Evolutionary conservation across 2,888 invertebrate genomes (phyloP).

Genomic region (Cheilosia pagana): DNA sequence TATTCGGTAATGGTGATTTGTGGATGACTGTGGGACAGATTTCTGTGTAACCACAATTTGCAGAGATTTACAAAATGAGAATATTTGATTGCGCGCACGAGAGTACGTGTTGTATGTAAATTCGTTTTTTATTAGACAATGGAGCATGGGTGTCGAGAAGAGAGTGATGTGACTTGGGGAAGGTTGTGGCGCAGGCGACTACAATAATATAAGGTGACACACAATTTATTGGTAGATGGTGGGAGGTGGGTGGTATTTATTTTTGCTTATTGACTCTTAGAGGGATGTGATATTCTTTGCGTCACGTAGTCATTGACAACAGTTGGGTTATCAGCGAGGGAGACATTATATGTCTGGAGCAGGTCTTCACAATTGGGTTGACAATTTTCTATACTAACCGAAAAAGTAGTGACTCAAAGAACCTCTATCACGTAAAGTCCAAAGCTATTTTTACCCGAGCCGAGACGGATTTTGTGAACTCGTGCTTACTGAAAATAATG

Average conservation of each 20-base stretch:
- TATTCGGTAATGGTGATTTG: slow-evolving; percentile 71
- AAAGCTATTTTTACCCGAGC: no score
- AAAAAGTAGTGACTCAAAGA: no score
- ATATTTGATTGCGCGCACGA: slow-evolving; percentile 41
- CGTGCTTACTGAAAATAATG: no score
- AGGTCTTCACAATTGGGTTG: no score
- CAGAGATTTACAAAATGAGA: slow-evolving; percentile 50
- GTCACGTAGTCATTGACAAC: no score
- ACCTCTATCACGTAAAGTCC: no score
- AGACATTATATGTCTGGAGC: no score
- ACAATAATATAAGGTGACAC: not conserved
- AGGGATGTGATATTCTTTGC: no score
- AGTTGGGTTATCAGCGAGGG: no score
- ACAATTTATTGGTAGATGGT: not conserved
- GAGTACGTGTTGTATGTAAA: slow-evolving; percentile 58
- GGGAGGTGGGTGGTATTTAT: not conserved
- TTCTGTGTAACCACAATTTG: slow-evolving; percentile 64
- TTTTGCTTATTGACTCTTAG: no score
- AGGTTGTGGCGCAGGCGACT: not conserved
- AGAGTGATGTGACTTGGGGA: not conserved
- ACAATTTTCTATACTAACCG: no score
- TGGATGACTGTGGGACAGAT: slow-evolving; percentile 61
- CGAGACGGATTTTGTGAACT: no score
- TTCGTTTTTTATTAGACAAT: slow-evolving; percentile 32
- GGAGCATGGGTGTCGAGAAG: not conserved